These are phyloP conservation scores for Sebastes diaconus DNA, from an alignment of 2,797 vertebrate species.

Conservation along the genomic window DNA sequence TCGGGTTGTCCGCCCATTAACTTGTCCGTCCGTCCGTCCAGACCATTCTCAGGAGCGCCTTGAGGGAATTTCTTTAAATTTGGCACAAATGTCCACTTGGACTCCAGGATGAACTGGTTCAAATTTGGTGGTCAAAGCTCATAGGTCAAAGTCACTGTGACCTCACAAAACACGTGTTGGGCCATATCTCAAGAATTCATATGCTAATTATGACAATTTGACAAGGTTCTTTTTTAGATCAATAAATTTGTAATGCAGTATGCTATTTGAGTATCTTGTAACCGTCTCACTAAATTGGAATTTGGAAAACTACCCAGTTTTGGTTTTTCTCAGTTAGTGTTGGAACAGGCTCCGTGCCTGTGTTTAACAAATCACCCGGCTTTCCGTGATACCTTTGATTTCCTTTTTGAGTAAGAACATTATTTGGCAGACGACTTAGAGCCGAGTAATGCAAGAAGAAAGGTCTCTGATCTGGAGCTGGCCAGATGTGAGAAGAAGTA, in stretches of 20 bases:
- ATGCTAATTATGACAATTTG: no score
- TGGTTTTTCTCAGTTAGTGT: background rate
- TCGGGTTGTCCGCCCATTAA: no score
- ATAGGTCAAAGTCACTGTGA: no score
- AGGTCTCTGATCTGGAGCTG: background rate
- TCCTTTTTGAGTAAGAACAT: conserved; percentile 9
- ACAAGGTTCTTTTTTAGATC: background rate
- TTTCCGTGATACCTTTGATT: conserved; percentile 9
- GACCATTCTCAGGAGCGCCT: no score
- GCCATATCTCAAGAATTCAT: no score
- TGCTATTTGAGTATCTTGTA: background rate
- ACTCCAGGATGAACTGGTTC: no score
- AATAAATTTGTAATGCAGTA: background rate
- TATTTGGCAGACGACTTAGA: background rate
- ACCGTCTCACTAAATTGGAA: conserved; percentile 3
- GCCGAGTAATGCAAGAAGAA: background rate
- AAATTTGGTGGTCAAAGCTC: no score
- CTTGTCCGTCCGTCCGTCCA: no score
- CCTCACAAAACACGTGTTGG: no score
- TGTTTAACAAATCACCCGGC: conserved; percentile 4
- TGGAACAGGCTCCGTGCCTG: background rate
- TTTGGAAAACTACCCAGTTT: background rate
- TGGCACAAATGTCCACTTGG: no score
- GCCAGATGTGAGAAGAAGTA: background rate
- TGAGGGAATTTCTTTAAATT: no score